A percentile compares a stretch with the other conserved stretches of the same genome.
These are phyloP conservation scores for Blennius ocellaris DNA, from an alignment of 2,113 vertebrate species.

Conservation along the genomic window DNA sequence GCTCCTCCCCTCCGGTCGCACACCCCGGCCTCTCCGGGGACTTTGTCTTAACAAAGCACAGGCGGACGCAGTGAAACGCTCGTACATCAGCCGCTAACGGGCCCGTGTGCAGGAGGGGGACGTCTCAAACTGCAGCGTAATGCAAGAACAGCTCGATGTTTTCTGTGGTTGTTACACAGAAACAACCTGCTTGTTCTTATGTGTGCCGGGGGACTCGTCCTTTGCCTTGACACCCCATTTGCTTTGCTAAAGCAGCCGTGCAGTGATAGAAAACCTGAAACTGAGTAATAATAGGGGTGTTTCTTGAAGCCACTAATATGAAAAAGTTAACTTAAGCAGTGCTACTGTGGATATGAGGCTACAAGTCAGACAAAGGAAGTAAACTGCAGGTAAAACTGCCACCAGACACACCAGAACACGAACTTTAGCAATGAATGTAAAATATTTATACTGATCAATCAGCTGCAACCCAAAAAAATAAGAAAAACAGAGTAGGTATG, in stretches of 20 bases:
- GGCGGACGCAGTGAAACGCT: conserved; percentile 69
- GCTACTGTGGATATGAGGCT: conserved; percentile 56
- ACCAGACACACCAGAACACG: too few species aligned
- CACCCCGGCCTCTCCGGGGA: conserved; percentile 71
- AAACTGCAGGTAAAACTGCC: too few species aligned
- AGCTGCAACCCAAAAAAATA: too few species aligned
- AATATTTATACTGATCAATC: too few species aligned
- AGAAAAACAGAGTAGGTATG: too few species aligned
- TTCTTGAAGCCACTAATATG: conserved; percentile 10
- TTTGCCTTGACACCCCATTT: conserved; percentile 74
- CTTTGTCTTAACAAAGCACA: conserved; percentile 77
- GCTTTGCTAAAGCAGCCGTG: conserved; percentile 21
- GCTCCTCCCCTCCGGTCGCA: conserved; percentile 51
- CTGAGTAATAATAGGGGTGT: conserved; percentile 29
- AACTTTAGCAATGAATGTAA: too few species aligned
- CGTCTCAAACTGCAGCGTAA: conserved; percentile 51
- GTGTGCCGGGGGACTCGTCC: conserved; percentile 59
- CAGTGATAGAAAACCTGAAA: conserved; percentile 41
- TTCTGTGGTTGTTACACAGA: conserved; percentile 57
- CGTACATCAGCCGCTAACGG: conserved; percentile 68
- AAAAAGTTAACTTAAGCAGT: conserved; percentile 8
- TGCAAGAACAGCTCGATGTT: conserved; percentile 63
- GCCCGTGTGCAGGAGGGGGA: conserved; percentile 30
- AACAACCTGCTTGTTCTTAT: conserved; percentile 52
- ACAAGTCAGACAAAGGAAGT: not conserved